These are phyloP conservation scores for Aplocera efformata DNA, from an alignment of 2,888 invertebrate genomes.

Conservation along the genomic window DNA sequence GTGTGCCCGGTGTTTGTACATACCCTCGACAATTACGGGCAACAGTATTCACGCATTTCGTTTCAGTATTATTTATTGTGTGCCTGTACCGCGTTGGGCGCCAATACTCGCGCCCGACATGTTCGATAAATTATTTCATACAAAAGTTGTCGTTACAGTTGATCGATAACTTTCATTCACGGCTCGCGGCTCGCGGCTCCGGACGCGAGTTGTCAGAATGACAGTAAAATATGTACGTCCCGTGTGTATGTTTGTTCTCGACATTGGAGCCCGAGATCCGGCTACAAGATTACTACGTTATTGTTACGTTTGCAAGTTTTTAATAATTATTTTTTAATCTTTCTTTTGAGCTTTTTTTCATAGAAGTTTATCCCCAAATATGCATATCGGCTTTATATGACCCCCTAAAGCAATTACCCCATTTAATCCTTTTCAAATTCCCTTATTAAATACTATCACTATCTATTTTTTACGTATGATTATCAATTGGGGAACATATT, in stretches of 20 bases:
- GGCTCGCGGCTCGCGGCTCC: constrained; percentile 10
- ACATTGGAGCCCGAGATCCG: constrained; percentile 9
- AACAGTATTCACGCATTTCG: constrained; percentile 20
- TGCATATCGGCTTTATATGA: constrained; percentile 74
- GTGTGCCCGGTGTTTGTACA: constrained; percentile 8
- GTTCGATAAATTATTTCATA: too few species aligned
- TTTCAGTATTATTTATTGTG: constrained; percentile 45
- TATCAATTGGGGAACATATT: too few species aligned
- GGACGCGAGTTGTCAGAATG: constrained; percentile 13
- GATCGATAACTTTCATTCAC: constrained; percentile 22
- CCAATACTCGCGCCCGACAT: too few species aligned
- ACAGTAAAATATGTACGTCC: constrained; percentile 10
- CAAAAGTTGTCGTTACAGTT: constrained; percentile 23
- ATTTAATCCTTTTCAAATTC: constrained; percentile 86
- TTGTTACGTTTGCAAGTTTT: too few species aligned
- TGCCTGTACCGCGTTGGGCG: constrained; percentile 40
- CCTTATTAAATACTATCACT: constrained; percentile 86
- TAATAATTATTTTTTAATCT: constrained; percentile 79
- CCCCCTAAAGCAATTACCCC: constrained; percentile 82
- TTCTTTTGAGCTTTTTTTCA: constrained; percentile 83
- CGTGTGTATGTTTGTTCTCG: constrained; percentile 9
- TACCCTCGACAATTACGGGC: constrained; percentile 21
- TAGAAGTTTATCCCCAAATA: constrained; percentile 58
- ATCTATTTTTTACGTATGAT: too few species aligned
- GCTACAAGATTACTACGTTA: too few species aligned